Conservation (phyloP, 2,113 vertebrate genomes). For the Larimichthys crocea region DNA sequence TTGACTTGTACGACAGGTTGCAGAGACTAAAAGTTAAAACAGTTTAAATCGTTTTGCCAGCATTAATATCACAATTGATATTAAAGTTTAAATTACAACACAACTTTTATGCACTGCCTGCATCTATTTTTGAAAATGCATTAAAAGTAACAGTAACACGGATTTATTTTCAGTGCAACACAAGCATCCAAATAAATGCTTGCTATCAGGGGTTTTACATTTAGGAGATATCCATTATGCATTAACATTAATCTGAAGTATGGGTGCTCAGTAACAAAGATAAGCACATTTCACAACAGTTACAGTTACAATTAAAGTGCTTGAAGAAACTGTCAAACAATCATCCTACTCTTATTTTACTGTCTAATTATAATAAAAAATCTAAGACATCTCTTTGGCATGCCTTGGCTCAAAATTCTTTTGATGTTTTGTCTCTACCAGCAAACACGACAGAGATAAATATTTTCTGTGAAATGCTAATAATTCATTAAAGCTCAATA, state of each 20-base stretch:
- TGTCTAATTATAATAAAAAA: slow-evolving; percentile 10
- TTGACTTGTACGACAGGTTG: not conserved
- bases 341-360: not conserved
- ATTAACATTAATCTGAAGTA: not conserved
- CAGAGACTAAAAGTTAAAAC: not conserved
- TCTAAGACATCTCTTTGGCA: not conserved
- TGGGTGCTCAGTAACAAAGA: not conserved
- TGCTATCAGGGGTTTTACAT: not conserved
- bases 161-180: not conserved
- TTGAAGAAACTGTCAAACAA: not conserved
- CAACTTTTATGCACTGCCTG: not conserved
- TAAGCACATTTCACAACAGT: not conserved
- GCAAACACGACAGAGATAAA: not conserved
- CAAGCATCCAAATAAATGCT: not conserved
- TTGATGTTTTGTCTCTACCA: slow-evolving; percentile 19
- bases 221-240: not conserved
- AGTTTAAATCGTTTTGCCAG: not conserved
- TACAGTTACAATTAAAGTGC: not conserved
- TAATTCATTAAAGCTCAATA: slow-evolving; percentile 40
- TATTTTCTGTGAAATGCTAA: slow-evolving; percentile 32
- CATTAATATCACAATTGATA: not conserved
- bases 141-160: not conserved
- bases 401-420: not conserved
- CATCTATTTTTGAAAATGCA: not conserved
- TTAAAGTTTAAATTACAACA: not conserved